Evolutionary conservation across 2,797 vertebrate species (phyloP).

Genomic region (Catamblyrhynchus diadema): DNA sequence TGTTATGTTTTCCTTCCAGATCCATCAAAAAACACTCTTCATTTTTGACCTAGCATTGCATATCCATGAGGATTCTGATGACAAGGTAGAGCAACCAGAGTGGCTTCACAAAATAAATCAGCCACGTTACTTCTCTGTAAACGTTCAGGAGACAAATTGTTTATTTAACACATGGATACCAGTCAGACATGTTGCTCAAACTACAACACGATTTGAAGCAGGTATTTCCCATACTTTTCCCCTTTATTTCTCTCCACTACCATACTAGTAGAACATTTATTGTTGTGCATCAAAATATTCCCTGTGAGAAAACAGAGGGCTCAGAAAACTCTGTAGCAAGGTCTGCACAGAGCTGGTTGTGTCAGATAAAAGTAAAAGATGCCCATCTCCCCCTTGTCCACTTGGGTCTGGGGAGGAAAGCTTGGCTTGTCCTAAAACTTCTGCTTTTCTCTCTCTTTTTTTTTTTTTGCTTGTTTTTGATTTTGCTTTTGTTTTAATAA

Average conservation of each 20-base stretch:
- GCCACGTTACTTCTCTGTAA: background rate
- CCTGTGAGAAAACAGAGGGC: background rate
- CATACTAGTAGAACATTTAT: background rate
- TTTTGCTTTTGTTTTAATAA: background rate
- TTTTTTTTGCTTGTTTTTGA: background rate
- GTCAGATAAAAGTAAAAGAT: background rate
- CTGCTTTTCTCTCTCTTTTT: background rate
- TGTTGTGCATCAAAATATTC: background rate
- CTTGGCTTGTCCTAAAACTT: background rate
- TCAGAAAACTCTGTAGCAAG: background rate
- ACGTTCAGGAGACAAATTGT: background rate
- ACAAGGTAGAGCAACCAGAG: background rate
- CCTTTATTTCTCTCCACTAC: background rate
- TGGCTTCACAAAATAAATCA: conserved; percentile 16
- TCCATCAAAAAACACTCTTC: conserved; percentile 41
- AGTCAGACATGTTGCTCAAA: background rate
- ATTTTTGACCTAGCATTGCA: conserved; percentile 13
- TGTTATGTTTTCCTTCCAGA: conserved; percentile 38
- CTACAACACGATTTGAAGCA: background rate
- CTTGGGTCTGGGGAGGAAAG: background rate
- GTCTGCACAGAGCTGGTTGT: background rate
- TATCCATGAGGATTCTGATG: background rate
- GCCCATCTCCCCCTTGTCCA: background rate
- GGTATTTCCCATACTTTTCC: background rate
- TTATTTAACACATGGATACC: background rate